Percentiles rank a stretch among this genome's conserved stretches.
Conservation (phyloP, 2,797 vertebrate species). For the Craterocephalus amniculus region DNA sequence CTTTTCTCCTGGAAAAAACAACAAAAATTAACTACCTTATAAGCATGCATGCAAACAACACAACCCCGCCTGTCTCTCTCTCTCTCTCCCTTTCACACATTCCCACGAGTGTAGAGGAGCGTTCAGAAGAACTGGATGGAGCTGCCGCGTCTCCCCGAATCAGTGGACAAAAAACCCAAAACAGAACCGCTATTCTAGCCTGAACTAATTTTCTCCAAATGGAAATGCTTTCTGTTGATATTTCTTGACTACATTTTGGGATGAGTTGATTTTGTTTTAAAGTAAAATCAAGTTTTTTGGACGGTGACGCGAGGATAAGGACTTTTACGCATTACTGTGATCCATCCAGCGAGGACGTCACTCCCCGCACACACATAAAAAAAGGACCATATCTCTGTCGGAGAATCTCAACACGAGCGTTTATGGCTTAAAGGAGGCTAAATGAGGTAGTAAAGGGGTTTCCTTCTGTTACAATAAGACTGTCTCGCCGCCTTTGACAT, state of each 20-base stretch:
- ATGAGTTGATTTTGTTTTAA: background rate
- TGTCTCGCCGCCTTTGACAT: slow-evolving; percentile 24
- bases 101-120: slow-evolving; percentile 55
- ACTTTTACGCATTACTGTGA: slow-evolving; percentile 56
- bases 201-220: background rate
- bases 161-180: slow-evolving; percentile 32
- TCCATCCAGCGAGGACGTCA: background rate
- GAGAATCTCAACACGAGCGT: slow-evolving; percentile 12
- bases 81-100: slow-evolving; percentile 18
- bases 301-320: background rate
- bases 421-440: slow-evolving; percentile 19
- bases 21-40: slow-evolving; percentile 1
- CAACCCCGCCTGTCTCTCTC: slow-evolving; percentile 5
- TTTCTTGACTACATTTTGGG: background rate
- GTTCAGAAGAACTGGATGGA: slow-evolving; percentile 48
- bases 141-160: slow-evolving; percentile 34
- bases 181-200: background rate
- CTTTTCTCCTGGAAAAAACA: slow-evolving; percentile 11
- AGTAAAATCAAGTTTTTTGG: slow-evolving; percentile 49
- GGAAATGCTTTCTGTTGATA: background rate
- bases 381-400: background rate
- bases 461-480: slow-evolving; percentile 28
- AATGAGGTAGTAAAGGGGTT: slow-evolving; percentile 29
- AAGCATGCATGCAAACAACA: slow-evolving; percentile 14
- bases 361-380: background rate